Evolutionary conservation across 2,113 vertebrate species (phyloP).

Genomic region (Lamprologus callipterus): DNA sequence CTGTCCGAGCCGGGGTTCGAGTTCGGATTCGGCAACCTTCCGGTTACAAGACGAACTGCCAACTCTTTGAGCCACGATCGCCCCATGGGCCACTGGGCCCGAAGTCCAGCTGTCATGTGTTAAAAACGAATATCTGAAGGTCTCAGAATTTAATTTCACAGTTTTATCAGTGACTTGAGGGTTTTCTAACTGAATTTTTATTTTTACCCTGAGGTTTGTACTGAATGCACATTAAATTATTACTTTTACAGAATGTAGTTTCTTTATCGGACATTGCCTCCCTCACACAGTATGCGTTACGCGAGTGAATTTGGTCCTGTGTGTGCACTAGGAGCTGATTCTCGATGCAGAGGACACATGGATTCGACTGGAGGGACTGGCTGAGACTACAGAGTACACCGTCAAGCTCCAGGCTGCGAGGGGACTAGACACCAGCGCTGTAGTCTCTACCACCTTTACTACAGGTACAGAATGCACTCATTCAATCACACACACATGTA

Average conservation of each 20-base stretch:
- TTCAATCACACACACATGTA: background rate
- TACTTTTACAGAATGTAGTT: background rate
- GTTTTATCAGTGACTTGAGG: background rate
- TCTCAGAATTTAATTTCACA: background rate
- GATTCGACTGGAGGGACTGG: conserved; percentile 92
- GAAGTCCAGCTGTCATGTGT: background rate
- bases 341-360: conserved; percentile 94
- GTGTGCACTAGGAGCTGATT: conserved; percentile 82
- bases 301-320: background rate
- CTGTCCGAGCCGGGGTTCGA: background rate
- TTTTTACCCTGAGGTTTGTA: background rate
- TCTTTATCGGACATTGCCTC: background rate
- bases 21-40: background rate
- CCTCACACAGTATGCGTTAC: background rate
- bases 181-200: background rate
- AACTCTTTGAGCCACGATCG: background rate
- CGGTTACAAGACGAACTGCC: background rate
- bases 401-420: conserved; percentile 87
- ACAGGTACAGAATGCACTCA: conserved; percentile 74
- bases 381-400: conserved; percentile 85
- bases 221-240: background rate
- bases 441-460: conserved; percentile 80
- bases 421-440: conserved; percentile 74
- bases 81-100: background rate
- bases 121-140: background rate